Evolutionary conservation across 2,113 vertebrate species (phyloP).

Genomic region (Gadus macrocephalus): DNA sequence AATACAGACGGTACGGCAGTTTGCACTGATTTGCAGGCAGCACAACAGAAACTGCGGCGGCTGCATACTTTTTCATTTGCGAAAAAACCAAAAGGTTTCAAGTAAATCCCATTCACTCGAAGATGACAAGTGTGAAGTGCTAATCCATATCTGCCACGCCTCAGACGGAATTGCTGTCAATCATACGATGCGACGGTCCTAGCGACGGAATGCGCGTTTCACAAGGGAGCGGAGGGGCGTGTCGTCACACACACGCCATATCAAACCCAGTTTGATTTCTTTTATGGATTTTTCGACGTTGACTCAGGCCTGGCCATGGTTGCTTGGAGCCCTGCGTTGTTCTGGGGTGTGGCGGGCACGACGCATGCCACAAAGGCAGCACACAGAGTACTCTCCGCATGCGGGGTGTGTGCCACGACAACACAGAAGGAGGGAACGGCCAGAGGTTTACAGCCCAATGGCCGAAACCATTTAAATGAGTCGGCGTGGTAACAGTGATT

Average conservation of each 20-base stretch:
- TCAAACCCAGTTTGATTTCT: slow-evolving; percentile 33
- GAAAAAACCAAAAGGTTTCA: too few relatives aligned
- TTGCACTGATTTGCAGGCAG: too few relatives aligned
- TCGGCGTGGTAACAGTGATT: not conserved
- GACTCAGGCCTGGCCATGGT: slow-evolving; percentile 42
- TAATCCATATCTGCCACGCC: slow-evolving; percentile 1
- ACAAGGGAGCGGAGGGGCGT: slow-evolving; percentile 17
- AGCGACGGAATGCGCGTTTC: slow-evolving; percentile 15
- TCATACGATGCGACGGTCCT: not conserved
- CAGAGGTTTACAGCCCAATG: not conserved
- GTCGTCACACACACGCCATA: slow-evolving; percentile 13
- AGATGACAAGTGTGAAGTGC: too few relatives aligned
- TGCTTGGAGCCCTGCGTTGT: slow-evolving; percentile 32
- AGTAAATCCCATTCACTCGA: too few relatives aligned
- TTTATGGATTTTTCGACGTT: slow-evolving; percentile 23
- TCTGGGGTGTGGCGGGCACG: slow-evolving; percentile 53
- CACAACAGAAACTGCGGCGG: too few relatives aligned
- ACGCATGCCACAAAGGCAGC: slow-evolving; percentile 52
- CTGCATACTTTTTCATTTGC: too few relatives aligned
- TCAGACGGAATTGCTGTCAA: slow-evolving; percentile 3
- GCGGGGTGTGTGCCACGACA: slow-evolving; percentile 41
- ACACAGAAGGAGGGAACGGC: not conserved
- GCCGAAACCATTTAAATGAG: not conserved
- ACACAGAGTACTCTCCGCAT: slow-evolving; percentile 53
- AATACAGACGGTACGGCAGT: too few relatives aligned